phyloP scores from a whole-genome alignment of 2,113 vertebrate species.

The Propithecus coquereli region DNA sequence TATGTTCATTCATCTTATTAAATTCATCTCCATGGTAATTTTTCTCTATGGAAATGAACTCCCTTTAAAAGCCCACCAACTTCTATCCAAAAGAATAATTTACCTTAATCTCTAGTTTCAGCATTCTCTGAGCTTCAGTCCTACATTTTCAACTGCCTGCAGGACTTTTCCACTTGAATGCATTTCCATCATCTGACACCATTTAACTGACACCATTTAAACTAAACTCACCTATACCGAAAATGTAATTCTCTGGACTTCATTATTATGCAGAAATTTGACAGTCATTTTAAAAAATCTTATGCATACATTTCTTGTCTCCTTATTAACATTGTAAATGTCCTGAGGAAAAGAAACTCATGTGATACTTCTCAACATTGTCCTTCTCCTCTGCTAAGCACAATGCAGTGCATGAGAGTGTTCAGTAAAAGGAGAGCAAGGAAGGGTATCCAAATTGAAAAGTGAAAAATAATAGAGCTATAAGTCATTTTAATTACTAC shows the following conservation, averaged over 20 bases:
- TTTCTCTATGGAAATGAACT: not conserved
- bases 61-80: not conserved
- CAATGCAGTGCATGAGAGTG: not conserved
- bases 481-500: constrained; percentile 67
- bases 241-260: constrained; percentile 47
- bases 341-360: not conserved
- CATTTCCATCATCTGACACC: not conserved
- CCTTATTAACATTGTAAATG: constrained; percentile 45
- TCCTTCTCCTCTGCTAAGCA: not conserved
- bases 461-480: constrained; percentile 31
- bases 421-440: not conserved
- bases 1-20: not conserved
- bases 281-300: constrained; percentile 18
- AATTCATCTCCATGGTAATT: not conserved
- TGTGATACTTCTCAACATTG: not conserved
- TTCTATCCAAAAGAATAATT: not conserved
- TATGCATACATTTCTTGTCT: constrained; percentile 19
- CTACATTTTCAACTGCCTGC: not conserved
- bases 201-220: constrained; percentile 34
- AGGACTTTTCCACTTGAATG: constrained; percentile 6
- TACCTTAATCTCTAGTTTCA: not conserved
- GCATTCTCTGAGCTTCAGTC: not conserved
- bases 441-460: not conserved
- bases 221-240: constrained; percentile 23
- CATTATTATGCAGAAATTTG: constrained; percentile 32